Evolutionary conservation across 2,888 invertebrate genomes (phyloP), one percentile per base, ranked within the genome.

Genomic region (Macrosiphum euphorbiae): DNA sequence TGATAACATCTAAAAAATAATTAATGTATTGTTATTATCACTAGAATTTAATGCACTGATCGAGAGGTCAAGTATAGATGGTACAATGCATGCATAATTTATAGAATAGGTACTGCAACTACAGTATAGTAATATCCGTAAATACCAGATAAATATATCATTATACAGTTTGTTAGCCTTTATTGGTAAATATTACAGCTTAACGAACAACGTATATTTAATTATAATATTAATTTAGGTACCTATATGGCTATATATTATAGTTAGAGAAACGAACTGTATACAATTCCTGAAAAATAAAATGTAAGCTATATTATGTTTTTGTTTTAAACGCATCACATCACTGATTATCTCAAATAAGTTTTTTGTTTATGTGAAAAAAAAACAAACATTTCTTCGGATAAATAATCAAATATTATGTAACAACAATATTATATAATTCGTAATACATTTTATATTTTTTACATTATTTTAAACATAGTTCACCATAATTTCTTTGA

Each of bases 1-100:
- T 58, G 88, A 88, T 88, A 26, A 26, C 26, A 58, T 88, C 55
- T 88, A 28, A 20, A 78, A 78, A 88, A 35, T 88, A 88, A 88
- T 88, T 58, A 41, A 55, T n/a, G 55, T 41, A 58, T 88, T 58
- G 55, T 58, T 44, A 44, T 88, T 78, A 41, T 78, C 35, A 78
- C 35, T 20, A 20, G 35, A 35, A 35, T 35, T 78, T 41, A 20
- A 41, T 35, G 35, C 8, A 78, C 35, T 78, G 3, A 20, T 20
- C 7, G 35, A 78, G 26, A 35, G 20, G 78, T 78, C 67, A 67
- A 35, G 26, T 35, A 3, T 47, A 47, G 8, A 78, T 78, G 24
- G 20, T 41, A 78, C 20, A 20, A 78, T 20, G 20, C 78, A 78
- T 35, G 78, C 35, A 35, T 78, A 78, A 78, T 35, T 78, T 78